Evolutionary conservation across 2,113 vertebrate species (phyloP).

Genomic region (Zosterops borbonicus): DNA sequence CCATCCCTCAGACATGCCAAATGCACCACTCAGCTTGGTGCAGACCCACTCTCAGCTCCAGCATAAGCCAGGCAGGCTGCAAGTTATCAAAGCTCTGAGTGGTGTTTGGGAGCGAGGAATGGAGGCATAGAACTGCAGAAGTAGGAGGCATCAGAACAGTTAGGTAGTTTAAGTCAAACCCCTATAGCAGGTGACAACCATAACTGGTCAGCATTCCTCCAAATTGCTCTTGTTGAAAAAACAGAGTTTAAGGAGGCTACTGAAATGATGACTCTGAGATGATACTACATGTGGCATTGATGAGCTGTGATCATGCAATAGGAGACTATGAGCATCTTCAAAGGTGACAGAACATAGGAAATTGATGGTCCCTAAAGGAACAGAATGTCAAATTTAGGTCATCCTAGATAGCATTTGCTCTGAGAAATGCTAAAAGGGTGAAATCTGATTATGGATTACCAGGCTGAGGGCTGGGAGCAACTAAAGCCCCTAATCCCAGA

Average conservation of each 20-base stretch:
- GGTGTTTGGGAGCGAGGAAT: not conserved
- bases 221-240: not conserved
- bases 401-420: not conserved
- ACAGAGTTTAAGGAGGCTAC: not conserved
- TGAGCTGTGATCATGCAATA: not conserved
- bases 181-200: not conserved
- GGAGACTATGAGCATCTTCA: not conserved
- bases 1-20: accelerated
- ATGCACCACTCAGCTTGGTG: not conserved
- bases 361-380: not conserved
- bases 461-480: not conserved
- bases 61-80: not conserved
- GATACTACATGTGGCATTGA: not conserved
- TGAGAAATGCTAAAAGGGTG: not conserved
- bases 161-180: not conserved
- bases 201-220: not conserved
- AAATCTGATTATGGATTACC: not conserved
- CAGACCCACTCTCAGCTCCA: not conserved
- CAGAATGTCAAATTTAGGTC: not conserved
- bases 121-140: not conserved
- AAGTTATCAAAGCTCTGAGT: not conserved
- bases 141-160: not conserved
- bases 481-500: not conserved
- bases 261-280: not conserved
- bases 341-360: not conserved